Evolutionary conservation across 2,113 vertebrate genomes (phyloP), one percentile per base, ranked within the genome.

Genomic region (Actenoides lindsayi): DNA sequence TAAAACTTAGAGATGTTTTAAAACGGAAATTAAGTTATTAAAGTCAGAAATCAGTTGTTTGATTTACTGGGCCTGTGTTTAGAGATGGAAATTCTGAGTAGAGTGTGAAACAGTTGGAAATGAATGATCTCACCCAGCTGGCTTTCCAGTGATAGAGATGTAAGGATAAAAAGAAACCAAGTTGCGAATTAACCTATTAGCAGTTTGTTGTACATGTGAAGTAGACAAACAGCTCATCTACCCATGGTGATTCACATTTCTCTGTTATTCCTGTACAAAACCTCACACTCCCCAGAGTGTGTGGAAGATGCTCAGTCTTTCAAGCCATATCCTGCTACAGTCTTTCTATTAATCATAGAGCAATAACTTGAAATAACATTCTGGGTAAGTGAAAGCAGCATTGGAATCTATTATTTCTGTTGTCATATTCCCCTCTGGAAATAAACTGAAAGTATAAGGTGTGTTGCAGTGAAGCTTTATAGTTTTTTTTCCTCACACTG

Each of bases 121-220:
- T 67, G 20, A 85, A 87, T 31, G 27, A 54, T 87, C 35, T 89
- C 6, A 2, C 23, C 60, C 41, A 75, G 16, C 23, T 75, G 70
- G 21, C 3, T 92, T 75, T 42, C 21, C 35, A 79, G 25, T 56
- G 83, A 46, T 50, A 39, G 56, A 73, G 14, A 21, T 87, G 24
- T 46, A 44, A 76, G 57, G 57, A 87, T 79, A 82, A 85, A 93
- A 96, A 81, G 67, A 92, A 78, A 91, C 53, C 20, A 89, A 95
- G 73, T n/a, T 90, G 86, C 51, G 86, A 90, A 85, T 95, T 83
- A 95, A 69, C 71, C 78, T 93, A 31, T 94, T 95, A 94, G 51
- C 85, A 81, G 76, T 33, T 87, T 5, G 4, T 70, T 44, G 13
- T 65, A 50, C 11, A 73, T 85, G 85, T 90, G 79, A 93, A 94